A percentile compares a stretch with the other conserved stretches of the same genome.
These are phyloP conservation scores for Scotopteryx bipunctaria DNA, from an alignment of 2,888 invertebrate species.

Conservation along the genomic window DNA sequence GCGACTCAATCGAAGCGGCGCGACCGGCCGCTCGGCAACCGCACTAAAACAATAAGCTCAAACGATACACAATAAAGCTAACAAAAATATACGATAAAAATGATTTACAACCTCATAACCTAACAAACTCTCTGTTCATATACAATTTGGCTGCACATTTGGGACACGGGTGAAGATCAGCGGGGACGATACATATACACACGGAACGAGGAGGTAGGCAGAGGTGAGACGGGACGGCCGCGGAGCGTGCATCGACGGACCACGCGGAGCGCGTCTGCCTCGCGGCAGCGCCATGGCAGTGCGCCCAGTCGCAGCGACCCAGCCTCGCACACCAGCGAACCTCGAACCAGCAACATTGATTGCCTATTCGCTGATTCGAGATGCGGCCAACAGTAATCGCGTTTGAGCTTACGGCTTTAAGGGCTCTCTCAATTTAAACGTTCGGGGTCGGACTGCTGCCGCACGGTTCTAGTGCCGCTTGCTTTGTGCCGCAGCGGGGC, in stretches of 20 bases:
- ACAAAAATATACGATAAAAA: constrained; percentile 80
- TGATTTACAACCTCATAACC: constrained; percentile 82
- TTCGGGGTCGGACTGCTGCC: too few species aligned
- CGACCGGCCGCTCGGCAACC: constrained; percentile 25
- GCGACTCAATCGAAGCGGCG: constrained; percentile 57
- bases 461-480: too few species aligned
- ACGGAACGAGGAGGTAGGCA: constrained; percentile 43
- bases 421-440: too few species aligned
- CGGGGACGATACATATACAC: constrained; percentile 68
- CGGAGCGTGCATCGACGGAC: constrained; percentile 20
- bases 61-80: constrained; percentile 77
- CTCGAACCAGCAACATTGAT: too few species aligned
- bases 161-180: constrained; percentile 41
- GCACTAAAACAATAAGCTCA: constrained; percentile 62
- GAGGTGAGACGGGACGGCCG: constrained; percentile 21
- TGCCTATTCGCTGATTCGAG: not conserved
- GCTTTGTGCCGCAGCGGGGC: too few species aligned
- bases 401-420: too few species aligned
- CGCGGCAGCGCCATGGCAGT: constrained; percentile 38
- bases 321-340: too few species aligned
- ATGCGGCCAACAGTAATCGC: too few species aligned
- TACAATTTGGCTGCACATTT: constrained; percentile 66
- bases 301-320: constrained; percentile 17
- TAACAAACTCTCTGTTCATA: constrained; percentile 75
- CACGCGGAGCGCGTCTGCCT: constrained; percentile 38